Evolutionary conservation across 1,140 invertebrate genomes (phyloP).

Genomic region (Maniola jurtina): DNA sequence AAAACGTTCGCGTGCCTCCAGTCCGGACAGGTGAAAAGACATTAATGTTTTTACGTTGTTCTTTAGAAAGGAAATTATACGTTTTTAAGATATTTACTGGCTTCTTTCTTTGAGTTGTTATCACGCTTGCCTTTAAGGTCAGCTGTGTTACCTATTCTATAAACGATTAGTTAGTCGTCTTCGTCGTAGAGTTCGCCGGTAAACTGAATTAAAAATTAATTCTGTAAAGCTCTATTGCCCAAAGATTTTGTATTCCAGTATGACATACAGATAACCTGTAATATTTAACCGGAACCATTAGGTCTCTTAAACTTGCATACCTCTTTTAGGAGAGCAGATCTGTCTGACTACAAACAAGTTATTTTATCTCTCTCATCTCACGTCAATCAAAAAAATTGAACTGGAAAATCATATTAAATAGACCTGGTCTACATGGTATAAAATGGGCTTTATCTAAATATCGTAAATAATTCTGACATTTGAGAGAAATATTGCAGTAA

Average conservation of each 20-base stretch:
- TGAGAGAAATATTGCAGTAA: too few relatives aligned
- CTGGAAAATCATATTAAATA: too few relatives aligned
- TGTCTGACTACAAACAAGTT: too few relatives aligned
- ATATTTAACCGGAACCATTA: too few relatives aligned
- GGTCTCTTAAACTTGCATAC: too few relatives aligned
- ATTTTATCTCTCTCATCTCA: too few relatives aligned
- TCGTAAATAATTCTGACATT: too few relatives aligned
- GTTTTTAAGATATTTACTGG: constrained; percentile 10
- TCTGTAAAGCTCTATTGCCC: not conserved
- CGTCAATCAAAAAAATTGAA: too few relatives aligned
- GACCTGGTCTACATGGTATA: too few relatives aligned
- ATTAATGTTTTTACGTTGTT: constrained; percentile 20
- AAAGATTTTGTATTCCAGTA: not conserved
- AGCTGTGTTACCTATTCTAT: not conserved
- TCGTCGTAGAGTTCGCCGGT: not conserved
- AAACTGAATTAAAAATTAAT: not conserved
- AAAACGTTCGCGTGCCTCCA: constrained; percentile 32
- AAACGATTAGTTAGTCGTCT: not conserved
- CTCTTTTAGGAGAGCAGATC: too few relatives aligned
- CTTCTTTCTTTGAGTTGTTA: constrained; percentile 7
- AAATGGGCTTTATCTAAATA: too few relatives aligned
- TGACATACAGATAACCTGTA: too few relatives aligned
- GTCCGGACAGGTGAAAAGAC: constrained; percentile 21
- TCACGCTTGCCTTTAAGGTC: constrained; percentile 7
- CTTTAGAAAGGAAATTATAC: constrained; percentile 11